Base-by-base conservation (phyloP, 2,797 vertebrate genomes). In the Harpagifer antarcticus region DNA sequence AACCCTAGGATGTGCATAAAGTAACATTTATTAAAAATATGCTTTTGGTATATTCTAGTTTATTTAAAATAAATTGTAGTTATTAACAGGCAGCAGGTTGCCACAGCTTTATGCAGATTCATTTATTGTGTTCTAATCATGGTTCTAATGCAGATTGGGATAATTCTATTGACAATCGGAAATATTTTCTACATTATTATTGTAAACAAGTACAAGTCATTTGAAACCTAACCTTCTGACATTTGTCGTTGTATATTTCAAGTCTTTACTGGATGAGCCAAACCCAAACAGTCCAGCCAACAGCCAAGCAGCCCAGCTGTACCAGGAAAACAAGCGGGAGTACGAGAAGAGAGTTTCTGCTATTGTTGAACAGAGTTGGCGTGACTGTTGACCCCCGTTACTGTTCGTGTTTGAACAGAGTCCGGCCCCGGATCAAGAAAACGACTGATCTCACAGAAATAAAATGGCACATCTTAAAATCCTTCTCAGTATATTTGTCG, bases 341-440 rank as follows among this genome's bases (percentile, higher is more conserved):
- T 99, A 99, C 50, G 98, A 99, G 93, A 99, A 99, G 91, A 97
- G 98, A 81, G 98, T 99, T 88, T 99, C 98, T 91, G 98, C 98
- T 91, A 99, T 99, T 91, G 98, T 99, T 94, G 98, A 99, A 98
- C 98, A 99, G 96, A 99, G 98, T 91, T 99, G 98, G 98, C 97
- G 97, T 89, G 98, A 99, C 89, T 99, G 98, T 98, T 99, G 98
- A 99, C 97, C 94, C 90, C 68, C 27, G 82, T 89, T 91, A 83
- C 91, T 67, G 91, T 94, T 91, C 86, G 37, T 77, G 74, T 93
- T 95, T 91, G 96, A 95, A 96, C 96, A 96, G 92, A 96, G 84
- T 90, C 94, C 95, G 91, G 91, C 80, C 83, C 88, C 73, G 74
- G 45, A 87, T 90, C 85, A 92, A 93, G 88, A 89, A 84, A 90